Percentiles rank a stretch among this genome's conserved stretches.
These are phyloP conservation scores for Tipula confusa DNA, from an alignment of 2,888 invertebrate genomes.

Conservation along the genomic window DNA sequence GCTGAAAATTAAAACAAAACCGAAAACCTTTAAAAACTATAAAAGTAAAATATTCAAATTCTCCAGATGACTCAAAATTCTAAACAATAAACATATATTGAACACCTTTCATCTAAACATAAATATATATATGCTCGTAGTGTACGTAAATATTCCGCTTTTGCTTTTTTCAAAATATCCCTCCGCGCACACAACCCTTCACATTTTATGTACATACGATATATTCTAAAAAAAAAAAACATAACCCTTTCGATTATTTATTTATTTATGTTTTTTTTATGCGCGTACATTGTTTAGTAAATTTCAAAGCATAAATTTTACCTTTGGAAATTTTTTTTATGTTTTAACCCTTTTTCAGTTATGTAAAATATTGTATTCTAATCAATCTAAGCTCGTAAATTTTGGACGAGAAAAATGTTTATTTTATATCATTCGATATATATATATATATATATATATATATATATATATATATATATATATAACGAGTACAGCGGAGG, in stretches of 20 bases:
- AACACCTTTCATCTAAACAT: slow-evolving; percentile 25
- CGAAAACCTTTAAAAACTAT: neutral
- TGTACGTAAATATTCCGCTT: neutral
- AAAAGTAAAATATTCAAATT: neutral
- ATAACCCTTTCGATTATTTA: slow-evolving; percentile 9
- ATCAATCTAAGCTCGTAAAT: slow-evolving; percentile 25
- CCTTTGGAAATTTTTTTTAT: neutral
- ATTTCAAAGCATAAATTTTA: neutral
- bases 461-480: too few relatives aligned
- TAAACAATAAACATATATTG: slow-evolving; percentile 16
- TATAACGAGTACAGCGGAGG: neutral
- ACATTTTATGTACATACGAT: neutral
- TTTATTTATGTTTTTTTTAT: neutral
- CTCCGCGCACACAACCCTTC: neutral
- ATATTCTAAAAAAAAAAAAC: neutral
- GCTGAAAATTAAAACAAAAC: slow-evolving; percentile 4
- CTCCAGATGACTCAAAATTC: slow-evolving; percentile 21
- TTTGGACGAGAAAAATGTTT: neutral
- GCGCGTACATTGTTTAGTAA: neutral
- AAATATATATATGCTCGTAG: too few relatives aligned
- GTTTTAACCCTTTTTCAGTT: slow-evolving; percentile 1
- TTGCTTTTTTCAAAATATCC: neutral
- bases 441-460: too few relatives aligned
- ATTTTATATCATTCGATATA: neutral
- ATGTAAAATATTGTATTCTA: slow-evolving; percentile 3